phyloP scores from a whole-genome alignment of 2,888 invertebrate genomes.

The Drosophila pseudotalamancana region DNA sequence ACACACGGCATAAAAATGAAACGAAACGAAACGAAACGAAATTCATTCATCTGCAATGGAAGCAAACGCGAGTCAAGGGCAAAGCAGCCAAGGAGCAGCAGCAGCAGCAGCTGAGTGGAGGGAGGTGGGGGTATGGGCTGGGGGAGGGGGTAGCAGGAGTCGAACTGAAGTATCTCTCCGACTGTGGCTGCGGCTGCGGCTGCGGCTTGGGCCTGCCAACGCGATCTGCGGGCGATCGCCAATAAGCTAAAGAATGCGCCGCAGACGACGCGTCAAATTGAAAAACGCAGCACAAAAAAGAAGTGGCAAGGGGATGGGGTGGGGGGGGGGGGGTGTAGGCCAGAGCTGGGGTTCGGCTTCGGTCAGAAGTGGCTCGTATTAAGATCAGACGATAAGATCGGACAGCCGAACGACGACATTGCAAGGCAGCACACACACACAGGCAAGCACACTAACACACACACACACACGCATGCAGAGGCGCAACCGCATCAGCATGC shows the following conservation, averaged over 20 bases:
- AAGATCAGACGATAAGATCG: constrained; percentile 84
- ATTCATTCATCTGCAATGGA: constrained; percentile 74
- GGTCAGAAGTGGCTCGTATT: constrained; percentile 78
- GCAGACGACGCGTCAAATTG: constrained; percentile 74
- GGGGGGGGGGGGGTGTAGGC: background rate
- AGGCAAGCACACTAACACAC: constrained; percentile 15
- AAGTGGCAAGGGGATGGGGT: background rate
- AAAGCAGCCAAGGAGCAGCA: constrained; percentile 6
- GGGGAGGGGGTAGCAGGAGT: background rate
- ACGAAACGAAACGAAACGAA: constrained; percentile 62
- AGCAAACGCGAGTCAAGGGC: constrained; percentile 63
- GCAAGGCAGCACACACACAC: constrained; percentile 26
- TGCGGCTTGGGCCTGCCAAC: constrained; percentile 9
- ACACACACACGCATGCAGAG: background rate
- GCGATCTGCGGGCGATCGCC: constrained; percentile 45
- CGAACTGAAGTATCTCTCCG: too few species aligned
- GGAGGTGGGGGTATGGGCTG: too few species aligned
- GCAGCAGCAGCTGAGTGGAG: background rate
- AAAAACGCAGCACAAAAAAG: constrained; percentile 46
- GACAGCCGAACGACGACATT: constrained; percentile 62
- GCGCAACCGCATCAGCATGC: constrained; percentile 36
- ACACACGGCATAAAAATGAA: constrained; percentile 62
- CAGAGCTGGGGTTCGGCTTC: constrained; percentile 30
- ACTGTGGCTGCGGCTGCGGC: too few species aligned
- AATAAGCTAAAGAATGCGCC: constrained; percentile 73